Percentiles rank a stretch among this genome's conserved stretches.
These are phyloP conservation scores for Saccostrea echinata DNA, from an alignment of 1,140 invertebrate species.

Conservation along the genomic window DNA sequence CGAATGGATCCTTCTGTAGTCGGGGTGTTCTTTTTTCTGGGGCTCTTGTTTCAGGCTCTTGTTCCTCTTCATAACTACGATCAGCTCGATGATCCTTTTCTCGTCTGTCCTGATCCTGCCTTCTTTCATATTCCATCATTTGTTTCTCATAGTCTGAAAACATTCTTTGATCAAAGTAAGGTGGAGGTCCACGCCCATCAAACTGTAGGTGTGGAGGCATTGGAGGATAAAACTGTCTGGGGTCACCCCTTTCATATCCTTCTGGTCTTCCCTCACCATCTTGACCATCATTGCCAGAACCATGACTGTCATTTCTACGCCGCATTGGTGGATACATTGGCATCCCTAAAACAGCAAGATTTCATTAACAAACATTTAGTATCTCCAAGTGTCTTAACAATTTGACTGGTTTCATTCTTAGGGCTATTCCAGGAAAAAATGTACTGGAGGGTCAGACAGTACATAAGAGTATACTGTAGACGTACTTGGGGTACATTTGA, in stretches of 20 bases:
- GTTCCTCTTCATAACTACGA: conserved; percentile 60
- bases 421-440: no score
- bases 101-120: conserved; percentile 65
- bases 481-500: no score
- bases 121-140: conserved; percentile 71
- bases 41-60: conserved; percentile 48
- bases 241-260: conserved; percentile 66
- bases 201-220: conserved; percentile 65
- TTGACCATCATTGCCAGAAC: conserved; percentile 78
- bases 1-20: conserved; percentile 81
- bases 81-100: conserved; percentile 51
- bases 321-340: conserved; percentile 72
- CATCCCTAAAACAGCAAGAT: conserved; percentile 71
- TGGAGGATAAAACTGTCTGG: conserved; percentile 65
- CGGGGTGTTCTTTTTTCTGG: conserved; percentile 60
- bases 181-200: conserved; percentile 66
- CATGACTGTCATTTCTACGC: conserved; percentile 78
- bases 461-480: no score
- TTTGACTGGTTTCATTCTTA: no score
- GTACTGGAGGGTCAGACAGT: no score
- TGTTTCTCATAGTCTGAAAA: conserved; percentile 70
- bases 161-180: conserved; percentile 72
- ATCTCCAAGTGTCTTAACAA: no score
- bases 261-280: conserved; percentile 75
- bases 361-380: not conserved